These are phyloP conservation scores for Empidonax alnorum DNA, from an alignment of 2,113 vertebrate genomes.

Conservation along the genomic window DNA sequence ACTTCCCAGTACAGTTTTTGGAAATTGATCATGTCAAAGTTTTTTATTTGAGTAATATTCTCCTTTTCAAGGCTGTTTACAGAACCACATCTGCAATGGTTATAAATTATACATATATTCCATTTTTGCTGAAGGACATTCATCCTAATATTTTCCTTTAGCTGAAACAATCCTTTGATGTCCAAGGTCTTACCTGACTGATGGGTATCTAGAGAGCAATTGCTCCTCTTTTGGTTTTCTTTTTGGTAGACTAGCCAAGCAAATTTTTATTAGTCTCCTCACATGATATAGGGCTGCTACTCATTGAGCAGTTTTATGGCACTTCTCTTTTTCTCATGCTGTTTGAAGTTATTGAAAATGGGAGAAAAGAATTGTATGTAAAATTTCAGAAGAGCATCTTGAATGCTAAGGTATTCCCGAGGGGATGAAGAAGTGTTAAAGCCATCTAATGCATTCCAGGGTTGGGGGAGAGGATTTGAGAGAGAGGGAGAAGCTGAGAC, in stretches of 20 bases:
- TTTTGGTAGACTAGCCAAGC: background rate
- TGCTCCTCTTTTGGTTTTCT: background rate
- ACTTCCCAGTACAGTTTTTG: background rate
- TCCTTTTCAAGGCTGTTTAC: background rate
- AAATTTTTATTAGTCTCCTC: background rate
- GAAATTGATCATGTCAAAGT: background rate
- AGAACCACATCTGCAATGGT: background rate
- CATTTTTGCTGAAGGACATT: background rate
- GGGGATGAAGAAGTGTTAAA: background rate
- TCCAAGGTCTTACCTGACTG: background rate
- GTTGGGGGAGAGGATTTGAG: background rate
- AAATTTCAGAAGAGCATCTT: background rate
- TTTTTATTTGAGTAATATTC: background rate
- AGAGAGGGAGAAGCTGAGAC: background rate
- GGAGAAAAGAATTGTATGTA: background rate
- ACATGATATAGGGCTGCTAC: background rate
- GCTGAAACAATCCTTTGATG: background rate
- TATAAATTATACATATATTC: background rate
- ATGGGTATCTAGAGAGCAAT: background rate
- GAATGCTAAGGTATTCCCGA: background rate
- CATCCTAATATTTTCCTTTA: background rate
- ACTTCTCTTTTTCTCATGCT: background rate
- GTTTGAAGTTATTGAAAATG: background rate
- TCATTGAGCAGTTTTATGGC: background rate
- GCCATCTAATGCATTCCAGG: background rate